phyloP scores from a whole-genome alignment of 30 jellyfish, hydroid and myxozoan genomes.

The Haliclystus octoradiatus region DNA sequence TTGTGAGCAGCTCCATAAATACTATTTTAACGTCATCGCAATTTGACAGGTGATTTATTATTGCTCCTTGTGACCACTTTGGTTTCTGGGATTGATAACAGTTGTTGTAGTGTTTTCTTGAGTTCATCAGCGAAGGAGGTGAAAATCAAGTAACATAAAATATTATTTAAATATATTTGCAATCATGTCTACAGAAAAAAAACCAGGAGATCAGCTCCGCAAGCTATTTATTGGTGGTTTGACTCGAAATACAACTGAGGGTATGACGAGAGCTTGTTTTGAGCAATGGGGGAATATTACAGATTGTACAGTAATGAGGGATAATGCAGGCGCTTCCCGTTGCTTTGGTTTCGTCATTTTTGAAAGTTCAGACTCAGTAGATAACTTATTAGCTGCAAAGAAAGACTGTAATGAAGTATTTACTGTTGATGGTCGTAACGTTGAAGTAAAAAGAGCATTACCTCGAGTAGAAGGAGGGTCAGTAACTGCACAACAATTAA shows the following conservation, averaged over 20 bases:
- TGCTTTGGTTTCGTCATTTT: constrained; percentile 87
- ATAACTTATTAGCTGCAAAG: constrained; percentile 56
- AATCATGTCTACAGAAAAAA: too few species aligned
- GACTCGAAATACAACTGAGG: constrained; percentile 44
- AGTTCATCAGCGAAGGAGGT: too few species aligned
- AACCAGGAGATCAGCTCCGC: constrained; percentile 67
- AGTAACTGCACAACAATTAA: constrained; percentile 17
- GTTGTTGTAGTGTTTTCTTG: too few species aligned
- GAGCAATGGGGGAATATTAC: constrained; percentile 40
- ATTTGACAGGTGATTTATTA: too few species aligned
- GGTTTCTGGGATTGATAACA: too few species aligned
- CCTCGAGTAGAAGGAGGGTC: constrained; percentile 43
- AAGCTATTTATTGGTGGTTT: constrained; percentile 86
- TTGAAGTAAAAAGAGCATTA: constrained; percentile 86
- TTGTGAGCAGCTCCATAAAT: too few species aligned
- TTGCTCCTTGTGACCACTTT: too few species aligned
- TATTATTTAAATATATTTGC: too few species aligned
- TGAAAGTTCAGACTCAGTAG: constrained; percentile 59
- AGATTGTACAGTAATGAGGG: constrained; percentile 69
- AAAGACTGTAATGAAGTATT: constrained; percentile 55
- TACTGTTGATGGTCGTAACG: constrained; percentile 52
- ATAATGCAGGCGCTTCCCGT: constrained; percentile 49
- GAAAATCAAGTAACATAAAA: too few species aligned
- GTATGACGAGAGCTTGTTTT: constrained; percentile 29
- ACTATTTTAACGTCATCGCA: too few species aligned